A percentile compares a stretch with the other conserved stretches of the same genome.
These are phyloP conservation scores for Chaetodon auriga DNA, from an alignment of 2,113 vertebrate species.

Conservation along the genomic window DNA sequence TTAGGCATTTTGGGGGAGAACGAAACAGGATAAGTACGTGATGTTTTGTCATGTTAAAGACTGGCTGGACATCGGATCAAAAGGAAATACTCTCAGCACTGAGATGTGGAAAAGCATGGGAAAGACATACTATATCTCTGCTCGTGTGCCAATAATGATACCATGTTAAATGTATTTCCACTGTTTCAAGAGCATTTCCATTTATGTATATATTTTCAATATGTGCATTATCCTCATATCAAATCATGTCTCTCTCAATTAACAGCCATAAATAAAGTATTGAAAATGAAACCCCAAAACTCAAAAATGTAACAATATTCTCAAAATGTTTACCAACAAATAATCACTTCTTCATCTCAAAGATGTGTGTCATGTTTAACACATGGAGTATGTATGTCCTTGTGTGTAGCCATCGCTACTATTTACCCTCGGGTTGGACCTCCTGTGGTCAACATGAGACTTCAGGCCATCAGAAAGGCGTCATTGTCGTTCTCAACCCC, in stretches of 20 bases:
- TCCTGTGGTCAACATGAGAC: neutral
- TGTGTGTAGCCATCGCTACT: neutral
- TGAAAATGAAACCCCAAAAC: neutral
- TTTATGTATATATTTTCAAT: neutral
- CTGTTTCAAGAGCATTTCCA: neutral
- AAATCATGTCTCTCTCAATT: neutral
- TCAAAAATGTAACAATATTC: too few species aligned
- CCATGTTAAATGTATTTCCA: neutral
- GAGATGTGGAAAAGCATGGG: constrained; percentile 11
- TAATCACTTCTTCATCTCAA: neutral
- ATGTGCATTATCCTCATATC: too few species aligned
- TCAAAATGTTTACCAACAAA: too few species aligned
- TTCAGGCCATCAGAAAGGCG: neutral
- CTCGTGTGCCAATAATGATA: neutral
- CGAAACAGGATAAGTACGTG: constrained; percentile 15
- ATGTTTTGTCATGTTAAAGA: constrained; percentile 45
- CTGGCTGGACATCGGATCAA: constrained; percentile 12
- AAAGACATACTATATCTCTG: neutral
- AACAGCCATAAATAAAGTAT: neutral
- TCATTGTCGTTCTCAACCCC: constrained; percentile 32
- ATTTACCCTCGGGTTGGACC: constrained; percentile 31
- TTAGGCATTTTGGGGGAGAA: constrained; percentile 24
- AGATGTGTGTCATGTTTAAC: neutral
- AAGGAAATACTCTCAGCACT: neutral
- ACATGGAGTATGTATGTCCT: neutral